These are phyloP conservation scores for Chinchilla lanigera DNA, from an alignment of 2,113 vertebrate genomes.

Conservation along the genomic window DNA sequence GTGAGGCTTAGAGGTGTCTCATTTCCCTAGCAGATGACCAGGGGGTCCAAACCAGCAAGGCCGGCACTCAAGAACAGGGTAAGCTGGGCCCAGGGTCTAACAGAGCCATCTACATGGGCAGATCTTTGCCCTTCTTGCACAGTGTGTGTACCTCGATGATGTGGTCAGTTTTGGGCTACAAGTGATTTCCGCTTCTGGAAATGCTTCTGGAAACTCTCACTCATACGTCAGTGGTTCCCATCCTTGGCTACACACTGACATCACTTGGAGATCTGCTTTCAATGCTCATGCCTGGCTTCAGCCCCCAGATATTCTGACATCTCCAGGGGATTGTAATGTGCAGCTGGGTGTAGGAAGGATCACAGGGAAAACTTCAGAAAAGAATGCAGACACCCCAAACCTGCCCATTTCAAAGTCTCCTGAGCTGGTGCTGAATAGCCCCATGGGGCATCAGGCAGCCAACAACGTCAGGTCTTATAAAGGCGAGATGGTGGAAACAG, in stretches of 20 bases:
- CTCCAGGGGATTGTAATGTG: neutral
- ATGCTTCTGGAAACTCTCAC: neutral
- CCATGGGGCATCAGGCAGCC: neutral
- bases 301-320: neutral
- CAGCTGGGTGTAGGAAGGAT: neutral
- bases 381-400: neutral
- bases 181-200: neutral
- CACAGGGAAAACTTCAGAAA: neutral
- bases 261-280: neutral
- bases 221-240: neutral
- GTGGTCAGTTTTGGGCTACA: neutral
- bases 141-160: neutral
- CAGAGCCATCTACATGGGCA: rapidly evolving
- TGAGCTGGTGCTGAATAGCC: neutral
- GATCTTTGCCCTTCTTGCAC: neutral
- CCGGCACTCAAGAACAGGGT: neutral
- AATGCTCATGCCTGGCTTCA: neutral
- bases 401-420: too few species aligned
- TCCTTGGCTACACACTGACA: neutral
- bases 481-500: neutral
- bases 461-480: neutral
- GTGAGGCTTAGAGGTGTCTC: neutral
- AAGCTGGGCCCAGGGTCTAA: neutral
- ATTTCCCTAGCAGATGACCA: neutral
- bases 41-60: neutral